Conservation (phyloP, 2,113 vertebrate genomes). For the Labeo catla region DNA sequence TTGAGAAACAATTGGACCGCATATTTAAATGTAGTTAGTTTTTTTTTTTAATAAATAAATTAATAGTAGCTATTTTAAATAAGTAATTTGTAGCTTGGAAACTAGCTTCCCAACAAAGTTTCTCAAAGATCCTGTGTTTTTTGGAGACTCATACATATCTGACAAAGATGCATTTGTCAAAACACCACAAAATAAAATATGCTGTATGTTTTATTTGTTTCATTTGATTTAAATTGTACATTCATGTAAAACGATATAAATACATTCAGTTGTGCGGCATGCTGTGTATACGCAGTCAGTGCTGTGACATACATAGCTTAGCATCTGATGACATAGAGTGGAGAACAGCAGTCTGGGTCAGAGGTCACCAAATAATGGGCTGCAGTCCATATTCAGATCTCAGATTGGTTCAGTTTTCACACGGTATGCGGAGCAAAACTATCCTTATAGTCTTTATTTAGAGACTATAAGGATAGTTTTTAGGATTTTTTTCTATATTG, state of each 20-base stretch:
- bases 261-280: background rate
- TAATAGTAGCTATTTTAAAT: too few species aligned
- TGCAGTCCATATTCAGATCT: background rate
- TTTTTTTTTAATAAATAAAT: too few species aligned
- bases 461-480: background rate
- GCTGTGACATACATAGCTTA: background rate
- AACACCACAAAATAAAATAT: background rate
- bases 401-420: background rate
- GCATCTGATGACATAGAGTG: background rate
- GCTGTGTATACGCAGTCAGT: background rate
- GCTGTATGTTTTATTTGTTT: background rate
- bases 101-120: background rate
- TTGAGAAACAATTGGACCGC: background rate
- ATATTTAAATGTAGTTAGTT: background rate
- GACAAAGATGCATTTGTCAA: background rate
- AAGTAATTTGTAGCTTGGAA: background rate
- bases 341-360: background rate
- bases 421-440: background rate
- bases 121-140: background rate
- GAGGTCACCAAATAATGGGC: background rate
- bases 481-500: background rate
- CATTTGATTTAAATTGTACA: background rate
- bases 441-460: background rate
- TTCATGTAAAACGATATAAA: background rate
- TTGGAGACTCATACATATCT: background rate